These are phyloP conservation scores for Rhea pennata DNA, from an alignment of 2,113 vertebrate species.

Conservation along the genomic window DNA sequence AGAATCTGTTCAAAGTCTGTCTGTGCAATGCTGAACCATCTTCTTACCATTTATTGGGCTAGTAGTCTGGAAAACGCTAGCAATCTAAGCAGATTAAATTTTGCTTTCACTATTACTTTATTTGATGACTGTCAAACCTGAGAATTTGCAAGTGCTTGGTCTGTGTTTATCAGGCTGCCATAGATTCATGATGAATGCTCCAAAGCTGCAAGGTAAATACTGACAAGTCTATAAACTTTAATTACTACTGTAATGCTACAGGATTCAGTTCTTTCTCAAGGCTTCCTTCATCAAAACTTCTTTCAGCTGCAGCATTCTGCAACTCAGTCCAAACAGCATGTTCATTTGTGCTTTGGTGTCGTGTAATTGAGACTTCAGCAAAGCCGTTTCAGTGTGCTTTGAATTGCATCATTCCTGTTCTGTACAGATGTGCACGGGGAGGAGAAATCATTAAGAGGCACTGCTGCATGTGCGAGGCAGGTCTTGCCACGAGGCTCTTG, in stretches of 20 bases:
- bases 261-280: neutral
- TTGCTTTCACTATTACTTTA: neutral
- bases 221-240: neutral
- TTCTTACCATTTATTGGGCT: neutral
- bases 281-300: neutral
- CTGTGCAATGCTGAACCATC: neutral
- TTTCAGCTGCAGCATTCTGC: neutral
- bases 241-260: neutral
- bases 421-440: neutral
- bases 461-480: rapidly evolving
- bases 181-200: neutral
- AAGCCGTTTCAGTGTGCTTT: neutral
- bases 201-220: slow-evolving; percentile 1
- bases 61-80: neutral
- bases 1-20: neutral
- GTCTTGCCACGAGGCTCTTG: neutral
- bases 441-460: neutral
- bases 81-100: neutral
- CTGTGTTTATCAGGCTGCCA: neutral
- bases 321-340: neutral
- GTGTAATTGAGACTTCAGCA: neutral
- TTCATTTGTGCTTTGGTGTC: neutral
- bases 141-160: neutral
- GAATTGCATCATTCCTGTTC: neutral
- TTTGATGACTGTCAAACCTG: neutral